Evolutionary conservation across 2,888 invertebrate genomes (phyloP), one percentile per base, ranked within the genome.

Genomic region (Dilophus febrilis): DNA sequence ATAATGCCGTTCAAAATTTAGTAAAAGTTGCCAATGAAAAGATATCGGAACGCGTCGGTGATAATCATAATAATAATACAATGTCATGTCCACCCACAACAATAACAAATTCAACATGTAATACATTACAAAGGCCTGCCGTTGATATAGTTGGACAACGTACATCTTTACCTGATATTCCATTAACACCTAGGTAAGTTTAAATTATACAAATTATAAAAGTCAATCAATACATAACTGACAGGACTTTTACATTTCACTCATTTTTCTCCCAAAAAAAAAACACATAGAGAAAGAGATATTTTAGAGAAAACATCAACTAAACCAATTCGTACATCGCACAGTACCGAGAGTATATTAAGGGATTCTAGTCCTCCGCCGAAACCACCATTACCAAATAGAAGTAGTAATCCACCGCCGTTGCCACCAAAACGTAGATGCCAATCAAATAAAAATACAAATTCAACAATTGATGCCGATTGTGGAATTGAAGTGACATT

Each of bases 331-430:
- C 71, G 80, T 47, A 78, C 74, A 39, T 83, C 84, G 38, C 83
- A 84, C 56, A 84, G 84, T 51, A 77, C 82, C 5, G 85, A 86
- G 62, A 83, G 83, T 30, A 77, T 85, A 50, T 64, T 85, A 53
- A 65, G 71, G 53, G 74, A 75, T 55, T 65, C 78, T 46, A 74
- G 72, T 60, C 82, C 82, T 43, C 86, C 87, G 42, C 87, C 88
- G 11, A 90, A 91, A 64, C 90, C 91, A 37, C 88, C 90, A 39
- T 68, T 90, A 50, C 87, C 90, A 41, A 76, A 74, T 51, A 41
- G 41, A 41, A 22, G 7, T 27, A 38, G 38, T 26, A 75, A 77
- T 56, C 83, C 83, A 47, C 84, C 84, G 41, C 83, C 83, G 28
- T 59, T 83, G 52, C 84, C 83, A 46, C 83, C 83, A 42, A 83